These are phyloP conservation scores for Actinemys pallida DNA, from an alignment of 2,113 vertebrate species.

Conservation along the genomic window DNA sequence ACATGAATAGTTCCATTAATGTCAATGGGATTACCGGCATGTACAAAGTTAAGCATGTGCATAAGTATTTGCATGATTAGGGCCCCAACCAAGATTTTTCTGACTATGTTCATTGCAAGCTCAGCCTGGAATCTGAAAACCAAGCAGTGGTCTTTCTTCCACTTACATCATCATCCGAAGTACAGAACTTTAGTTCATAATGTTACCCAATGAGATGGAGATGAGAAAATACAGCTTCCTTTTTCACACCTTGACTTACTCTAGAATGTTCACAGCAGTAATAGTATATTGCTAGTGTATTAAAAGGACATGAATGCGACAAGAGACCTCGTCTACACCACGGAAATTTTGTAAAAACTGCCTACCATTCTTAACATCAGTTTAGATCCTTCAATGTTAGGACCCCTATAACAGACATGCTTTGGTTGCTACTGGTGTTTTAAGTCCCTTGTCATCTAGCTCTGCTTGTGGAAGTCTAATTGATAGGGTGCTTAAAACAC, in stretches of 20 bases:
- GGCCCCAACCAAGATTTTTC: not conserved
- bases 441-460: not conserved
- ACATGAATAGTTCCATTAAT: not conserved
- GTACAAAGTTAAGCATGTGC: not conserved
- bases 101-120: not conserved
- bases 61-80: not conserved
- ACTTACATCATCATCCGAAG: not conserved
- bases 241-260: not conserved
- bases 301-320: not conserved
- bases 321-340: not conserved
- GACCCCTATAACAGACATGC: not conserved
- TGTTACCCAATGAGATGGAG: not conserved
- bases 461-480: not conserved
- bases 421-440: not conserved
- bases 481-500: not conserved
- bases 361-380: not conserved
- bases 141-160: not conserved
- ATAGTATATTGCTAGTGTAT: not conserved
- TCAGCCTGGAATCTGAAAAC: not conserved
- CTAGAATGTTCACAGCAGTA: not conserved
- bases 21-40: not conserved
- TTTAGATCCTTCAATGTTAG: too few species aligned
- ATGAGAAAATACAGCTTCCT: not conserved
- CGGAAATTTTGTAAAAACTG: not conserved
- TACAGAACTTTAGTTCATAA: not conserved